Evolutionary conservation across 2,113 vertebrate species (phyloP).

Genomic region (Dipodomys merriami): DNA sequence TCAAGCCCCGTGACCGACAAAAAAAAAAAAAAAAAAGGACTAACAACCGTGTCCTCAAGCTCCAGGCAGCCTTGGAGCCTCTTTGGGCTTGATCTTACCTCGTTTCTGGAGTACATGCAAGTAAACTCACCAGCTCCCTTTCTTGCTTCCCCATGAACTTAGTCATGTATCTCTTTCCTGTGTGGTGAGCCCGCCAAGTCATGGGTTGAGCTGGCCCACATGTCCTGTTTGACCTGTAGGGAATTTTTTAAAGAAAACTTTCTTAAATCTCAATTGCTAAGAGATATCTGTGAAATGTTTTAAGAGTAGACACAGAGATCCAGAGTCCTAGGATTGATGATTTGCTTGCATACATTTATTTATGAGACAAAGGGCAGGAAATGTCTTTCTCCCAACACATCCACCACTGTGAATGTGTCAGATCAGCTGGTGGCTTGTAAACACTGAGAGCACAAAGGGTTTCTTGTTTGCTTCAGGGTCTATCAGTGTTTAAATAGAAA

Average conservation of each 20-base stretch:
- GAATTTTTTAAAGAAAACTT: constrained; percentile 37
- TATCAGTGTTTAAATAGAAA: constrained; percentile 86
- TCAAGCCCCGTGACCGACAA: too few species aligned
- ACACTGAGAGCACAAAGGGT: constrained; percentile 73
- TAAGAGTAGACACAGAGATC: background rate
- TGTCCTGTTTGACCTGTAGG: background rate
- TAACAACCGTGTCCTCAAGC: background rate
- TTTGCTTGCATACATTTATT: background rate
- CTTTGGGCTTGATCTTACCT: constrained; percentile 5
- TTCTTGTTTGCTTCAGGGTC: constrained; percentile 72
- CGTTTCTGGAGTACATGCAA: background rate
- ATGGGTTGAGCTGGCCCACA: background rate
- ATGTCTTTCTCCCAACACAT: background rate
- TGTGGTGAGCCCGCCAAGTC: background rate
- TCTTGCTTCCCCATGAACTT: background rate
- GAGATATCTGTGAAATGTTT: background rate
- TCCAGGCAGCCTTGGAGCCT: background rate
- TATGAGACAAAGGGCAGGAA: constrained; percentile 43
- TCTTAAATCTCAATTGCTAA: background rate
- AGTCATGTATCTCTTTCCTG: background rate
- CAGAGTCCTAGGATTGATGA: background rate
- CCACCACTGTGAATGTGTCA: background rate
- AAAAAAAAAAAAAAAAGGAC: background rate
- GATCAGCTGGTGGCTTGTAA: constrained; percentile 52
- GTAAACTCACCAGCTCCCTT: background rate